Base-by-base conservation (phyloP, 2,888 invertebrate genomes). In the Argyra leucocephala region DNA sequence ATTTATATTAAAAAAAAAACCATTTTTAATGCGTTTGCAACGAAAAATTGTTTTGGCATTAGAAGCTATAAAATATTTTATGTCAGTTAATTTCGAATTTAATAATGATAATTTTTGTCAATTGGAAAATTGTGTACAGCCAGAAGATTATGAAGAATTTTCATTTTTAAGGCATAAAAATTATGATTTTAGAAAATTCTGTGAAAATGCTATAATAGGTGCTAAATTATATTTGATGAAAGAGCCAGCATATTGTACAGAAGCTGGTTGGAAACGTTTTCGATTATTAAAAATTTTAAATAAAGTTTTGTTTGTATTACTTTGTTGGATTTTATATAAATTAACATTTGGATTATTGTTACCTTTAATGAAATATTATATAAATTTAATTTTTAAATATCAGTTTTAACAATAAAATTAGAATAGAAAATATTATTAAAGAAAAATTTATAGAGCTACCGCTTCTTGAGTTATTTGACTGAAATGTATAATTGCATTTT, bases 51-150 rank as follows among this genome's bases (percentile, higher is more conserved):
- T 18, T 23, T 9, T 15, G 18, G 22, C 26, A 24, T 24, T 61
- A 57, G 18, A 18, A 15, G 7, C 26, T n/a, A 48, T n/a, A 10
- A 65, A 48, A 61, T 48, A 12, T 36, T n/a, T 57, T 37, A 7
- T 57, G 89, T 71, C 84, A 89, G 69, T 96, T 95, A 31, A 10
- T 31, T 31, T 31, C 5, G 95, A 80, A 80, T 0, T 93, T 72
- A 76, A 80, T 61, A 90, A 90, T 70, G 74, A 81, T 0, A 88
- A 88, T 12, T 74, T 76, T 63, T 69, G 64, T 31, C 69, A 70
- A 0, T 66, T 77, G 37, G 65, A 70, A 18, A 60, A 67, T 5
- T 66, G 61, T 10, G 23, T 66, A 26, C 5, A 64, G 21, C 64
- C 64, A n/a, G 15, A 57, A 48, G 67, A 70, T 18, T 48, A 48